These are phyloP conservation scores for Sturmia bella DNA, from an alignment of 2,888 invertebrate species.

Conservation along the genomic window DNA sequence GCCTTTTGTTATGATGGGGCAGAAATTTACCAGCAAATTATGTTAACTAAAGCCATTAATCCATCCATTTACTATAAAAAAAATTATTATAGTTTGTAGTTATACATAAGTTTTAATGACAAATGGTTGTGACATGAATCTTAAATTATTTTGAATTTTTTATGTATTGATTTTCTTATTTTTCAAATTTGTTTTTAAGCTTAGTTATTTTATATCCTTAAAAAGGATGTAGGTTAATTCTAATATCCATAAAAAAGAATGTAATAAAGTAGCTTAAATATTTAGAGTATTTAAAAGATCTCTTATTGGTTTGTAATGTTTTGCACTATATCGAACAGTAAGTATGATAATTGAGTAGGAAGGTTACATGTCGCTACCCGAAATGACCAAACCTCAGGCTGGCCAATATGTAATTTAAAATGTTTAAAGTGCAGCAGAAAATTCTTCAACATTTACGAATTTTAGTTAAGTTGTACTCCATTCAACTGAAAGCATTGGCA, in stretches of 20 bases:
- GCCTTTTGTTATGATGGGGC: too few relatives aligned
- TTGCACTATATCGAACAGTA: too few relatives aligned
- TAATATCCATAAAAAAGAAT: not conserved
- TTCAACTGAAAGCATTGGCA: too few relatives aligned
- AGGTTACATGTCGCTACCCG: too few relatives aligned
- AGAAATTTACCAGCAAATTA: not conserved
- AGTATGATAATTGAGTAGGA: too few relatives aligned
- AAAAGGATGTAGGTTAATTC: conserved; percentile 1
- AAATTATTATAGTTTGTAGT: conserved; percentile 28
- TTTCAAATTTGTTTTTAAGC: conserved; percentile 18
- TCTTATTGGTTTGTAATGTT: too few relatives aligned
- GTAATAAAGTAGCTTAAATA: conserved; percentile 45
- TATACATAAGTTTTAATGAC: conserved; percentile 34
- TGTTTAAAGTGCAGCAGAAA: too few relatives aligned
- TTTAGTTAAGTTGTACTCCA: too few relatives aligned
- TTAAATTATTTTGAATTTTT: conserved; percentile 65
- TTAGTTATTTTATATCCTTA: too few relatives aligned
- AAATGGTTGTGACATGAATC: conserved; percentile 69
- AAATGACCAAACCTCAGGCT: too few relatives aligned
- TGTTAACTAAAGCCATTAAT: conserved; percentile 51
- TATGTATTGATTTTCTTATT: conserved; percentile 28
- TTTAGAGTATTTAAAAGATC: conserved; percentile 36
- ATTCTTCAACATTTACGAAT: too few relatives aligned
- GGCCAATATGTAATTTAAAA: too few relatives aligned
- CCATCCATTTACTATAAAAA: conserved; percentile 46